A percentile compares a stretch with the other conserved stretches of the same genome.
These are phyloP conservation scores for Caenorhabditis drosophilae DNA, from an alignment of 2,888 invertebrate genomes.

Conservation along the genomic window DNA sequence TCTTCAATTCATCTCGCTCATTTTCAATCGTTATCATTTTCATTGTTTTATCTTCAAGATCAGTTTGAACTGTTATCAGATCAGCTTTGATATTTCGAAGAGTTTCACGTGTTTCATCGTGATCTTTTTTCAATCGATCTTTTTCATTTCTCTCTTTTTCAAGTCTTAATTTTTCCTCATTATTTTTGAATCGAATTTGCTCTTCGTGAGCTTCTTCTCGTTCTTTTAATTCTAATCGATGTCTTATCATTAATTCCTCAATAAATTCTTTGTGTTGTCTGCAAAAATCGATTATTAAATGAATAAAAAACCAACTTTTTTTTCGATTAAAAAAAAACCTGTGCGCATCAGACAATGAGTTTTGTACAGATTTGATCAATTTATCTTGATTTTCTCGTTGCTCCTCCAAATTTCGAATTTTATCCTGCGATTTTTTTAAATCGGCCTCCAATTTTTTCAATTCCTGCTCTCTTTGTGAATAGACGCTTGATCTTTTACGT, in stretches of 20 bases:
- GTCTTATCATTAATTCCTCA: slow-evolving; percentile 45
- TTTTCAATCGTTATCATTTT: slow-evolving; percentile 30
- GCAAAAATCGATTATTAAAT: background rate
- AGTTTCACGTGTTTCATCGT: slow-evolving; percentile 33
- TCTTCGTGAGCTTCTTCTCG: slow-evolving; percentile 27
- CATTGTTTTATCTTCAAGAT: slow-evolving; percentile 32
- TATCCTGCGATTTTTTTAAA: slow-evolving; percentile 24
- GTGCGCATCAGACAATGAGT: slow-evolving; percentile 36
- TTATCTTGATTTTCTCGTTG: slow-evolving; percentile 28
- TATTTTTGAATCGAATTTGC: slow-evolving; percentile 7
- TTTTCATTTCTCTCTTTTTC: slow-evolving; percentile 27
- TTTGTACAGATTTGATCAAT: slow-evolving; percentile 24
- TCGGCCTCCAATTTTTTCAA: slow-evolving; percentile 29
- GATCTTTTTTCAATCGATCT: slow-evolving; percentile 28
- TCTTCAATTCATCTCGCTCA: slow-evolving; percentile 23
- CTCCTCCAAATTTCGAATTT: slow-evolving; percentile 24
- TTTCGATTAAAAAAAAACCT: slow-evolving; percentile 9
- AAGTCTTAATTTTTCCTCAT: slow-evolving; percentile 13
- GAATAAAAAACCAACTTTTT: background rate
- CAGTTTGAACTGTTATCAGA: slow-evolving; percentile 25
- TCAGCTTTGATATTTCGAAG: slow-evolving; percentile 33
- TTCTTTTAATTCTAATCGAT: slow-evolving; percentile 44
- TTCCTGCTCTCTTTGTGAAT: slow-evolving; percentile 29
- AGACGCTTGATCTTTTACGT: slow-evolving; percentile 24
- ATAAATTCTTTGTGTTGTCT: slow-evolving; percentile 53